Percentiles rank a stretch among this genome's conserved stretches.
Conservation (phyloP, 2,113 vertebrate genomes). For the Calyptommatus sinebrachiatus region DNA sequence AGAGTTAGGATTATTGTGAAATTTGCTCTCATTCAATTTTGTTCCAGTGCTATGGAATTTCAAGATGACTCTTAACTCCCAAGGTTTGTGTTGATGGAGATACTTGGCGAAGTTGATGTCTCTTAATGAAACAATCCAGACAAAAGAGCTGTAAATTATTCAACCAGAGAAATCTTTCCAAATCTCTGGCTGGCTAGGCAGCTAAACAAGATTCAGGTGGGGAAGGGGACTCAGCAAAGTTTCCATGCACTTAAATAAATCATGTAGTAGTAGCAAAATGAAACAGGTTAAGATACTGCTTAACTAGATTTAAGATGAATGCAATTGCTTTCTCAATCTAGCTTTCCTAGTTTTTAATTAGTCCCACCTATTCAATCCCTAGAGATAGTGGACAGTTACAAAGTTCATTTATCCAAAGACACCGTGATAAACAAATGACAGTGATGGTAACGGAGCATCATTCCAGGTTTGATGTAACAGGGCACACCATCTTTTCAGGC, state of each 20-base stretch:
- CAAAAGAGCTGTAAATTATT: constrained; percentile 35
- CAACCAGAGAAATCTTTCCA: constrained; percentile 25
- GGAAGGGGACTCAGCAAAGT: background rate
- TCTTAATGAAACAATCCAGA: constrained; percentile 29
- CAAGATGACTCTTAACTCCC: no score
- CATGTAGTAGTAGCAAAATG: constrained; percentile 3
- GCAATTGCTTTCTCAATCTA: background rate
- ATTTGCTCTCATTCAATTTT: no score
- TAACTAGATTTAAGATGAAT: background rate
- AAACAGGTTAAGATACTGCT: constrained; percentile 10
- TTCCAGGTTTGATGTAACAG: background rate
- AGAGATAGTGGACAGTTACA: background rate
- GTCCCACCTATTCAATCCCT: constrained; percentile 4
- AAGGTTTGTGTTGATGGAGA: no score
- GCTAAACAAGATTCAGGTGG: background rate
- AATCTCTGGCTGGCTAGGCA: constrained; percentile 12
- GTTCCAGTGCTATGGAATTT: no score
- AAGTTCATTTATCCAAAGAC: background rate
- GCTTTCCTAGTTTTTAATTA: constrained; percentile 20
- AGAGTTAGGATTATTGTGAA: no score
- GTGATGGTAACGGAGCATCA: background rate
- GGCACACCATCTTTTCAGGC: background rate
- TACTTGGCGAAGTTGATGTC: background rate
- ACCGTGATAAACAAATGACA: background rate
- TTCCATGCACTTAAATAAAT: background rate